Conservation (phyloP, 2,888 invertebrate species). For the Homarus gammarus region DNA sequence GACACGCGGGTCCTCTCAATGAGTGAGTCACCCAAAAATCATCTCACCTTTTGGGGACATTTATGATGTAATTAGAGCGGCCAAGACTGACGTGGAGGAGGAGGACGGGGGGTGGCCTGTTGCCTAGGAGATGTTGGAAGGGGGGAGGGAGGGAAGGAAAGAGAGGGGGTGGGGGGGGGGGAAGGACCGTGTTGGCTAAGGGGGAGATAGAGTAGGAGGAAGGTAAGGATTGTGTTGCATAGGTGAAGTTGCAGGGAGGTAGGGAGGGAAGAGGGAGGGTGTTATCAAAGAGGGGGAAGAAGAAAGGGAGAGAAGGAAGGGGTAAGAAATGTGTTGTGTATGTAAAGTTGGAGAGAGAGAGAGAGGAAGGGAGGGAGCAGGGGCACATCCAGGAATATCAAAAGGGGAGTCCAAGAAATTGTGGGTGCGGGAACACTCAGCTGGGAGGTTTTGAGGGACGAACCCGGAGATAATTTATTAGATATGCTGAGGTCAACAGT, state of each 20-base stretch:
- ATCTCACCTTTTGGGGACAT: no score
- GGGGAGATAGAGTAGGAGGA: not conserved
- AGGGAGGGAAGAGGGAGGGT: not conserved
- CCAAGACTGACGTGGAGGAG: not conserved
- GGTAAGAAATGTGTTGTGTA: not conserved
- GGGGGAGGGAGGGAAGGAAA: not conserved
- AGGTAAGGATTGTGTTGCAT: not conserved
- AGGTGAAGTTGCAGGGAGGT: not conserved
- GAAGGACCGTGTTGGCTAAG: not conserved
- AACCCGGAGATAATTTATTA: no score
- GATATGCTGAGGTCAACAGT: no score
- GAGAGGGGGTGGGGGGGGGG: no score
- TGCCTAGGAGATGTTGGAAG: not conserved
- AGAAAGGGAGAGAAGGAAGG: not conserved
- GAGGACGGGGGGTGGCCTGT: not conserved
- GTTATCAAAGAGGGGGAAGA: not conserved
- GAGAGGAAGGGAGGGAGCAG: no score
- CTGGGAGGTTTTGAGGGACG: no score
- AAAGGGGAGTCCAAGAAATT: no score
- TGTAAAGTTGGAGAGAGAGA: no score
- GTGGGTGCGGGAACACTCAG: no score
- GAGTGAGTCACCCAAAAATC: no score
- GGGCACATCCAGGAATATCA: no score
- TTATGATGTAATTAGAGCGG: not conserved
- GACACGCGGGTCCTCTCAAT: no score